Conservation (phyloP, 2,113 vertebrate species). For the Ptilorrhoa leucosticta region DNA sequence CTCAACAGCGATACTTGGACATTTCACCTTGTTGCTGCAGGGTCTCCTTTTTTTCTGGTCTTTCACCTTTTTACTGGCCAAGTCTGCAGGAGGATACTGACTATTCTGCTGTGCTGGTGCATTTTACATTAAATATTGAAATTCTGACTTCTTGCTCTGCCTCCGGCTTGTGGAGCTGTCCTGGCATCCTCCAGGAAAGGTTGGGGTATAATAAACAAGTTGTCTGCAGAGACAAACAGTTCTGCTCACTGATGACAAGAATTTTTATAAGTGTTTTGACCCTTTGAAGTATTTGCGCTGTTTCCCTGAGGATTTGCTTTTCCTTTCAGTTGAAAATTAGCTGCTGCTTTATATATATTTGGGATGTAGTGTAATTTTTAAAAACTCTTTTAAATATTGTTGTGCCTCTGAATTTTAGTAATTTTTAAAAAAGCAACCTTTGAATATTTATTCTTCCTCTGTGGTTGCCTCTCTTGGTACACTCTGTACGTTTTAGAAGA, state of each 20-base stretch:
- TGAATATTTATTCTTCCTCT: not conserved
- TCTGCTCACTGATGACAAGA: not conserved
- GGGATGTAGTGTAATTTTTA: not conserved
- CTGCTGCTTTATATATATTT: not conserved
- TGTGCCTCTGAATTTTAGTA: not conserved
- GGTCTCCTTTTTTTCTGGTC: not conserved
- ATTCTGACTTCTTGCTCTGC: not conserved
- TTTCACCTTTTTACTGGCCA: not conserved
- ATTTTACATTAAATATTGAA: not conserved
- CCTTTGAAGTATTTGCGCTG: not conserved
- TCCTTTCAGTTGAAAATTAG: not conserved
- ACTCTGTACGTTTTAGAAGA: not conserved
- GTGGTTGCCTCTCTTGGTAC: not conserved
- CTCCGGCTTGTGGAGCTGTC: not conserved
- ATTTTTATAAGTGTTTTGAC: conserved; percentile 4
- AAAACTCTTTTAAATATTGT: not conserved
- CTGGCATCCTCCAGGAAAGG: not conserved
- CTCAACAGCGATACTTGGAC: rapidly evolving
- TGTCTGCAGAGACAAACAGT: not conserved
- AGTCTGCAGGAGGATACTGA: not conserved
- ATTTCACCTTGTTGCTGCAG: not conserved
- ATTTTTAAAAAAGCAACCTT: not conserved
- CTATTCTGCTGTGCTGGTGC: not conserved
- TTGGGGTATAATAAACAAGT: not conserved
- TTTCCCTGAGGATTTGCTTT: not conserved